phyloP scores from a whole-genome alignment of 30 jellyfish, hydroid and myxozoan species.

The Rhopilema esculentum region DNA sequence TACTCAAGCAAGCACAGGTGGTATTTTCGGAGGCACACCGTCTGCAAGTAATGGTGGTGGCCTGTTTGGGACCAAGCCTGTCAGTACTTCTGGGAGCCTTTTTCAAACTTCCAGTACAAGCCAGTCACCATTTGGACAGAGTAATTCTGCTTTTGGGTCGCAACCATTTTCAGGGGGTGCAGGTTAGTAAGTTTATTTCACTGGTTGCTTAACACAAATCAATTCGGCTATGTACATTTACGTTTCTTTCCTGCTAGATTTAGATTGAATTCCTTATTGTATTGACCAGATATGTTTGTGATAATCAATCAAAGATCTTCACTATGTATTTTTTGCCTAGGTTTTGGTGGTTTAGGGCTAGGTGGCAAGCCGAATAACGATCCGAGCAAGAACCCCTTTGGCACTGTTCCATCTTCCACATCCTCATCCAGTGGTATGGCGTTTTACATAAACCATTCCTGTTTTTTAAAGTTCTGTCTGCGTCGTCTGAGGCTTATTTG shows the following conservation, averaged over 20 bases:
- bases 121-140: constrained; percentile 52
- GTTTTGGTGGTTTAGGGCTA: constrained; percentile 88
- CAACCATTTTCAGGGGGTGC: too few relatives aligned
- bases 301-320: too few relatives aligned
- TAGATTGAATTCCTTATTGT: not conserved
- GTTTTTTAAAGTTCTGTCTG: too few relatives aligned
- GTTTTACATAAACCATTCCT: too few relatives aligned
- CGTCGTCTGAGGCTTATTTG: too few relatives aligned
- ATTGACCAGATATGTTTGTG: not conserved
- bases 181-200: too few relatives aligned
- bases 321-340: constrained; percentile 3
- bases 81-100: constrained; percentile 38
- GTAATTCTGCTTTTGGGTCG: constrained; percentile 22
- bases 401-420: constrained; percentile 70
- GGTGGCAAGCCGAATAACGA: constrained; percentile 96
- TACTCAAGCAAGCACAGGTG: constrained; percentile 14
- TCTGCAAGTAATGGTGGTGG: constrained; percentile 24
- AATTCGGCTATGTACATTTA: not conserved
- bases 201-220: too few relatives aligned
- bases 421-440: constrained; percentile 3
- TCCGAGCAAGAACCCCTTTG: constrained; percentile 95
- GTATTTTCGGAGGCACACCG: constrained; percentile 63
- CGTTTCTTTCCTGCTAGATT: not conserved
- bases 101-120: constrained; percentile 25
- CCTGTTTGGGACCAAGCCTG: constrained; percentile 4